A percentile compares a stretch with the other conserved stretches of the same genome.
These are phyloP conservation scores for Deilephila elpenor DNA, from an alignment of 2,888 invertebrate genomes.

Conservation along the genomic window DNA sequence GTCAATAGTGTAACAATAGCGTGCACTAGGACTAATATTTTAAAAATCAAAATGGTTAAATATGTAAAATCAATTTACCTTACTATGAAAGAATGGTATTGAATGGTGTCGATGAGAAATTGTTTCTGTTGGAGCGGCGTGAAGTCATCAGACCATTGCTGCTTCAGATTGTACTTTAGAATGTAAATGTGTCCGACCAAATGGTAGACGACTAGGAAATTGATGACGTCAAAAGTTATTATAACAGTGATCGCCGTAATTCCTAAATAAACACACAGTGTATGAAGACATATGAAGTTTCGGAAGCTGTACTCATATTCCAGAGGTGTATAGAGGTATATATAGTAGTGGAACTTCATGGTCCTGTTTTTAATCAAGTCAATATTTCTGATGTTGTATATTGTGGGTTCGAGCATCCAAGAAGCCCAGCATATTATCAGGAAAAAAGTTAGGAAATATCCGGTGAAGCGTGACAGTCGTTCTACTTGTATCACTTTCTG, in stretches of 20 bases:
- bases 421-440: not conserved
- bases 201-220: conserved; percentile 49
- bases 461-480: conserved; percentile 27
- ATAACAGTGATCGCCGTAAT: conserved; percentile 32
- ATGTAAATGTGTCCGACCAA: conserved; percentile 54
- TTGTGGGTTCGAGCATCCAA: conserved; percentile 17
- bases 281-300: conserved; percentile 47
- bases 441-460: conserved; percentile 5
- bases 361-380: conserved; percentile 48
- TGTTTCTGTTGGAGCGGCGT: conserved; percentile 41
- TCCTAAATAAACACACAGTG: conserved; percentile 41
- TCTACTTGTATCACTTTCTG: conserved; percentile 49
- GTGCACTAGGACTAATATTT: too few species aligned
- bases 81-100: conserved; percentile 51
- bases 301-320: conserved; percentile 49
- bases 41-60: too few species aligned
- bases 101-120: conserved; percentile 42
- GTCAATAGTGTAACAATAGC: too few species aligned
- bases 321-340: conserved; percentile 53
- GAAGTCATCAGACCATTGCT: conserved; percentile 35
- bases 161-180: conserved; percentile 47
- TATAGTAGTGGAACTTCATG: conserved; percentile 45
- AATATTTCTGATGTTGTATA: conserved; percentile 45
- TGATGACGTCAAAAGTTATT: conserved; percentile 43
- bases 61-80: conserved; percentile 41